phyloP scores from a whole-genome alignment of 2,113 vertebrate genomes.

The Mesocricetus auratus region DNA sequence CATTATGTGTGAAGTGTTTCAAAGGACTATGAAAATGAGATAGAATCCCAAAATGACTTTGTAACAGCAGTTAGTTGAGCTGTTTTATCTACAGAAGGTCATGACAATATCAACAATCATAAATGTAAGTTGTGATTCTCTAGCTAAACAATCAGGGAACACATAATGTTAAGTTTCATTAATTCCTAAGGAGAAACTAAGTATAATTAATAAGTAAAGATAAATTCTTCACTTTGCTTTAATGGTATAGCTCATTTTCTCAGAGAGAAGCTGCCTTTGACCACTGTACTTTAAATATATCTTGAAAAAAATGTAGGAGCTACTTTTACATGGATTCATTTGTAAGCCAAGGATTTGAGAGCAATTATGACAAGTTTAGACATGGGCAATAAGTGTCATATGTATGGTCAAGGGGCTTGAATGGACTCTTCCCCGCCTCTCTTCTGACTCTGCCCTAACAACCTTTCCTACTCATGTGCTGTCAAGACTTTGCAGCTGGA shows the following conservation, averaged over 20 bases:
- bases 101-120: constrained; percentile 39
- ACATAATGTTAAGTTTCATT: background rate
- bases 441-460: background rate
- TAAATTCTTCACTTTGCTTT: background rate
- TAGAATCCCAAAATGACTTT: constrained; percentile 61
- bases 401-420: background rate
- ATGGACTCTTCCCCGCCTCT: background rate
- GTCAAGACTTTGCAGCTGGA: too few species aligned
- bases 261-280: background rate
- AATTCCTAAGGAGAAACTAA: constrained; percentile 14
- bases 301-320: background rate
- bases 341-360: background rate
- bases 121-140: background rate
- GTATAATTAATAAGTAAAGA: background rate
- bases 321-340: background rate
- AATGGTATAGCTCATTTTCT: background rate
- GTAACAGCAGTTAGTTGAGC: constrained; percentile 62
- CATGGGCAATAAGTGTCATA: background rate
- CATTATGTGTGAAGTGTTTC: constrained; percentile 50
- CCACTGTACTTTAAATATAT: background rate
- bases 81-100: constrained; percentile 1
- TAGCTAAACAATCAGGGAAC: constrained; percentile 14
- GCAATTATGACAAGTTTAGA: background rate
- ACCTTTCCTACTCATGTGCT: background rate
- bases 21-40: constrained; percentile 68